Evolutionary conservation across 2,797 vertebrate species (phyloP), one percentile per base, ranked within the genome.

Genomic region (Catharus ustulatus): DNA sequence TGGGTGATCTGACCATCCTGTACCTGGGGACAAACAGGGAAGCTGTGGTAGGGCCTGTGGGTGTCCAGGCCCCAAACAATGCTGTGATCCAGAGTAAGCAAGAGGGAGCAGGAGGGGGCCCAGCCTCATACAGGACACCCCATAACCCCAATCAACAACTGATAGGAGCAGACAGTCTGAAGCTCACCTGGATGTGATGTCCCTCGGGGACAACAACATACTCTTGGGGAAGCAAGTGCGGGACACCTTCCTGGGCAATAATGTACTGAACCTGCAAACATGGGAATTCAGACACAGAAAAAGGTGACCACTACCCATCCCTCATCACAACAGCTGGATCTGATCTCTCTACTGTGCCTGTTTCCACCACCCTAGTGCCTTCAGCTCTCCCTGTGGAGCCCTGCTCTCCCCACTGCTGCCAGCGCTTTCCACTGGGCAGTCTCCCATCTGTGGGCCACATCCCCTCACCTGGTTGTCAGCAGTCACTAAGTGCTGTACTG

Each of bases 201-300:
- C 99, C 99, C 82, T 99, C 99, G 2, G 99, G 98, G n/a, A 99
- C 98, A 15, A 99, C 99, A 5, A 99, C 99, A 10, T 99, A 99
- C 89, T 99, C 99, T 42, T 99, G 99, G 48, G 99, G 99, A 85
- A 99, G 97, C 46, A 99, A 97, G 93, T 99, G 99, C n/a, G 98
- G 98, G n/a, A 99, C 98, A 2, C 99, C 98, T 2, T 99, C 99
- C 97, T 99, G 99, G 46, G 99, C 99, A 96, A 99, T 99, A 89
- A 99, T 99, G 73, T 99, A 99, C 96, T 99, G 99, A 36, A 99
- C 99, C 99, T 99, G 96, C 54, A 89, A 75, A 77, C 40, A 90
- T 15, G 62, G 12, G 3, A 54, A 62, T 42, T 84, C 62, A 75
- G 49, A 68, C 5, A 11, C 32, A 34, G 36, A 9, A 27, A 38